phyloP scores from a whole-genome alignment of 2,797 vertebrate species.

The Xenops minutus region DNA sequence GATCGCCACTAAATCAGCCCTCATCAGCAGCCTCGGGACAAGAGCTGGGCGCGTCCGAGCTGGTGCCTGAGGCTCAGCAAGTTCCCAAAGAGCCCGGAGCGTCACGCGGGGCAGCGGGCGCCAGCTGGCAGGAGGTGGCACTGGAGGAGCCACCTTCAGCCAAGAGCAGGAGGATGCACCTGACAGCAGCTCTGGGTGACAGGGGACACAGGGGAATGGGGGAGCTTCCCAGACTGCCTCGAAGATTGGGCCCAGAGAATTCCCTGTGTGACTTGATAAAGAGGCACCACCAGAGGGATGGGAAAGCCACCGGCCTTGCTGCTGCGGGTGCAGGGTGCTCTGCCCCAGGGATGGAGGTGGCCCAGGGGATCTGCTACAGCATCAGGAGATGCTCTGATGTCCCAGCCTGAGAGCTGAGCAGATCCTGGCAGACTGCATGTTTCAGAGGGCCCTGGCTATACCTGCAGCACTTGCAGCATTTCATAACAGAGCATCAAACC shows the following conservation, averaged over 20 bases:
- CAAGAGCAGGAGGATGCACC: background rate
- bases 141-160: background rate
- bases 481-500: background rate
- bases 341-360: accelerated
- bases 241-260: background rate
- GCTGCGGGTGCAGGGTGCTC: accelerated
- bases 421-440: accelerated
- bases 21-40: background rate
- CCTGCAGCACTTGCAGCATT: background rate
- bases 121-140: constrained; percentile 34
- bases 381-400: background rate
- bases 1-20: constrained; percentile 26
- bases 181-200: background rate
- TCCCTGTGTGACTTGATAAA: accelerated
- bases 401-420: background rate
- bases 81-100: background rate
- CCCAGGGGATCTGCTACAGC: background rate
- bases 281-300: background rate
- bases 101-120: constrained; percentile 38
- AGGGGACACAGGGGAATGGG: background rate
- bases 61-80: background rate
- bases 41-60: background rate
- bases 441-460: background rate
- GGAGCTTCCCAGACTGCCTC: background rate
- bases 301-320: accelerated